Evolutionary conservation across 2,797 vertebrate species (phyloP).

Genomic region (Podargus strigoides): DNA sequence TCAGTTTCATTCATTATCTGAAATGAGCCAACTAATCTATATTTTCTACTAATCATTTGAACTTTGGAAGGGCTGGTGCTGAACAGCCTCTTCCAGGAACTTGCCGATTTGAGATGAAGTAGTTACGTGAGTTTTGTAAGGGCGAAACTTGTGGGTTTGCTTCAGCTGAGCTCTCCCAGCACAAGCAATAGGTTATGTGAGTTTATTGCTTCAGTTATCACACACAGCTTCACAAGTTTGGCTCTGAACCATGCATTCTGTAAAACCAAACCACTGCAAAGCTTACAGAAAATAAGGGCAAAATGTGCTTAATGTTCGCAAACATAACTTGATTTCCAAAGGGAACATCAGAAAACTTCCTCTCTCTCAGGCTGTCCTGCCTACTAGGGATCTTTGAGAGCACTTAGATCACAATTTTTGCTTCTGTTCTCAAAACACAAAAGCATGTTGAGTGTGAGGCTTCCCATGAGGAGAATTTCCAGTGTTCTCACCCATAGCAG

Average conservation of each 20-base stretch:
- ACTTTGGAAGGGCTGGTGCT: not conserved
- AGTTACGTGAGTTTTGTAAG: not conserved
- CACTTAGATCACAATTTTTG: not conserved
- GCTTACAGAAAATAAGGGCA: not conserved
- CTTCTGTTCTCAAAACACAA: not conserved
- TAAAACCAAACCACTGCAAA: not conserved
- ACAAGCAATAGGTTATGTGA: not conserved
- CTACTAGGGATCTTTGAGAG: not conserved
- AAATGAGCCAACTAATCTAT: constrained; percentile 1
- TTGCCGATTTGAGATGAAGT: not conserved
- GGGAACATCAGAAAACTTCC: not conserved
- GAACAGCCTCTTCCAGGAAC: constrained; percentile 22
- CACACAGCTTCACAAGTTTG: not conserved
- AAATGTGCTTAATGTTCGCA: not conserved
- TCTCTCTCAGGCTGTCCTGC: not conserved
- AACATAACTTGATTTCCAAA: not conserved
- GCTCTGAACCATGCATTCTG: not conserved
- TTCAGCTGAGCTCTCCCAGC: not conserved
- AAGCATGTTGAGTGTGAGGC: not conserved
- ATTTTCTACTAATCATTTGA: constrained; percentile 17
- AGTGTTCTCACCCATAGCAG: not conserved
- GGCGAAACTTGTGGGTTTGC: not conserved
- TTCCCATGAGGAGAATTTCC: not conserved
- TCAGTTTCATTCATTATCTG: constrained; percentile 18
- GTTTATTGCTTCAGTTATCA: not conserved